Conservation (phyloP, 2,113 vertebrate species). For the Daphoenositta chrysoptera region DNA sequence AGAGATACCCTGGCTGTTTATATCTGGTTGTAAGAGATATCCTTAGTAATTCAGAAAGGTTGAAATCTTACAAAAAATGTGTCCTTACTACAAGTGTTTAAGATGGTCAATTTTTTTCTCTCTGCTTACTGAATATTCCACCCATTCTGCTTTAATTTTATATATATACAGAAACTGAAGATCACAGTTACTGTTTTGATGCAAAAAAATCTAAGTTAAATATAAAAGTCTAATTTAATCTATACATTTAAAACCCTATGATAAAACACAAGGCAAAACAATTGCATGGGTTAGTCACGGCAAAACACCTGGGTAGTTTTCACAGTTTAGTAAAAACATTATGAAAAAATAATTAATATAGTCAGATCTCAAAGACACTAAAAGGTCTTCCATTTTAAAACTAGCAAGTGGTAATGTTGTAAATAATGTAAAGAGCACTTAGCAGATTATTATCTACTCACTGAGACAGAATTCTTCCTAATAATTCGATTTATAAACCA, state of each 20-base stretch:
- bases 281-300: background rate
- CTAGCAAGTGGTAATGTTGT: background rate
- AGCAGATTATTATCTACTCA: background rate
- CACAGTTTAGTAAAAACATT: background rate
- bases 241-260: background rate
- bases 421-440: slow-evolving; percentile 14
- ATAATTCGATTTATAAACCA: background rate
- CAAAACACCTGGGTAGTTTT: background rate
- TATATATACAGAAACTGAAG: background rate
- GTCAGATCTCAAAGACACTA: background rate
- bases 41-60: background rate
- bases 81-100: background rate
- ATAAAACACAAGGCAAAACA: background rate
- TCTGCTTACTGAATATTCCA: background rate
- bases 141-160: background rate
- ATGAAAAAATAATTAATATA: background rate
- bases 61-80: background rate
- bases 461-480: background rate
- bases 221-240: background rate
- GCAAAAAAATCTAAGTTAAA: background rate
- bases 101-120: background rate
- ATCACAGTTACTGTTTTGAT: background rate
- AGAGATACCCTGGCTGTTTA: background rate
- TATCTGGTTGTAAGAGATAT: background rate
- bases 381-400: background rate